These are phyloP conservation scores for Cotesia glomerata DNA, from an alignment of 1,140 invertebrate species.

Conservation along the genomic window DNA sequence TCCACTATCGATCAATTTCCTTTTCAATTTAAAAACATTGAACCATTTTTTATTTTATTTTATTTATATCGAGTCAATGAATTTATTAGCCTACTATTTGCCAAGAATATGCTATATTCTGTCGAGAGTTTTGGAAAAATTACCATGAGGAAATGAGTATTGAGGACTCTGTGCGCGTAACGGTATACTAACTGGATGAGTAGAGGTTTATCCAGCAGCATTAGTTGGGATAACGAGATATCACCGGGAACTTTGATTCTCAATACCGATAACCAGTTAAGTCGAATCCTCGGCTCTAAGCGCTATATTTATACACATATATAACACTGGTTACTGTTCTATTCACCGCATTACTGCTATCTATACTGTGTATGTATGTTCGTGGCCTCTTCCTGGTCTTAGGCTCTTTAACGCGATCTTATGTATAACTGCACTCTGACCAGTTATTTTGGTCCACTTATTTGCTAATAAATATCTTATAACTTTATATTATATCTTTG, in stretches of 20 bases:
- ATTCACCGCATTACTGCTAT: no score
- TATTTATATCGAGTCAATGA: background rate
- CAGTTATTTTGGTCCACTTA: background rate
- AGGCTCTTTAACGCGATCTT: background rate
- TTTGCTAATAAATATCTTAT: background rate
- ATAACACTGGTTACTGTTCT: no score
- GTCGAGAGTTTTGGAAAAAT: background rate
- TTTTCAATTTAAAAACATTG: background rate
- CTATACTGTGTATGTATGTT: no score
- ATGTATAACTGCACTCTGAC: background rate
- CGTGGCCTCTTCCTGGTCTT: conserved; percentile 11
- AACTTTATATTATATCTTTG: no score
- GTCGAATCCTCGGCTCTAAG: background rate
- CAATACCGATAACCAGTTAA: background rate
- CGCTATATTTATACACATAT: background rate
- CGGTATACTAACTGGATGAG: conserved; percentile 2
- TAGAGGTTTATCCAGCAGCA: conserved; percentile 9
- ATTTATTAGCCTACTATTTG: background rate
- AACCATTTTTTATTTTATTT: background rate
- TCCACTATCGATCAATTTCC: conserved; percentile 13
- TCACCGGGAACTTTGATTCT: conserved; percentile 19
- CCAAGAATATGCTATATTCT: no score
- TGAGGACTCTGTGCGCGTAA: background rate
- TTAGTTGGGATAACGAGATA: conserved; percentile 18
- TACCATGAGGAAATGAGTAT: conserved; percentile 19